Conservation (phyloP, 2,113 vertebrate genomes). For the Podiceps cristatus region DNA sequence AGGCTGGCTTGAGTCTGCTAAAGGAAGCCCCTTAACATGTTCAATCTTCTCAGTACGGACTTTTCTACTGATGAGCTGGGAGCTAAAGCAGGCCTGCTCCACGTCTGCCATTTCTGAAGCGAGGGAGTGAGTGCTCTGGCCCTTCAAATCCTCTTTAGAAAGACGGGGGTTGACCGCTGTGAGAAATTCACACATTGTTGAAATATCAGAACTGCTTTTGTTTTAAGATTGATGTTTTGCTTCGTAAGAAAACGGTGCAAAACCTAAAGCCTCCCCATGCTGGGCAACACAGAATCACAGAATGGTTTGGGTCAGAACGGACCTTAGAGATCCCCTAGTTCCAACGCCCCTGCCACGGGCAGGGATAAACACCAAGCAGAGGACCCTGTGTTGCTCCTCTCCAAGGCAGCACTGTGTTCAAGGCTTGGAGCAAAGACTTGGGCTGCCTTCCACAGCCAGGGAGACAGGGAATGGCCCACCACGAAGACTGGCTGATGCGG, state of each 20-base stretch:
- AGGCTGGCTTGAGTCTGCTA: not conserved
- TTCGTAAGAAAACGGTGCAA: not conserved
- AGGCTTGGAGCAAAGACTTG: not conserved
- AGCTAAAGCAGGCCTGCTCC: not conserved
- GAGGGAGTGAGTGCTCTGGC: not conserved
- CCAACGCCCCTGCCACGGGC: accelerated
- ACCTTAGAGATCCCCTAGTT: not conserved
- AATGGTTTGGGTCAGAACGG: not conserved
- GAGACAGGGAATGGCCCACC: not conserved
- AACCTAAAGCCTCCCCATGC: not conserved
- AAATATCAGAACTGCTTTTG: not conserved
- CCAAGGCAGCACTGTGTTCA: accelerated
- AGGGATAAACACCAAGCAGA: not conserved
- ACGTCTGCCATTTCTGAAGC: not conserved
- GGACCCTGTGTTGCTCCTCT: not conserved
- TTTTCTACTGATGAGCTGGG: not conserved
- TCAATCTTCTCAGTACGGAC: not conserved
- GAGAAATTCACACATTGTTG: not conserved
- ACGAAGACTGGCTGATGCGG: not conserved
- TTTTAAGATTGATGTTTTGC: not conserved
- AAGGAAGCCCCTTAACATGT: not conserved
- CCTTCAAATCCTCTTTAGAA: not conserved
- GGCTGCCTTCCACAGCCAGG: not conserved
- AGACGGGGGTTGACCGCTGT: accelerated
- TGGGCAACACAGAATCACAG: not conserved